Percentiles rank a stretch among this genome's conserved stretches.
Evolutionary conservation across 2,888 invertebrate species (phyloP).

Genomic region (Nymphalis c-album): DNA sequence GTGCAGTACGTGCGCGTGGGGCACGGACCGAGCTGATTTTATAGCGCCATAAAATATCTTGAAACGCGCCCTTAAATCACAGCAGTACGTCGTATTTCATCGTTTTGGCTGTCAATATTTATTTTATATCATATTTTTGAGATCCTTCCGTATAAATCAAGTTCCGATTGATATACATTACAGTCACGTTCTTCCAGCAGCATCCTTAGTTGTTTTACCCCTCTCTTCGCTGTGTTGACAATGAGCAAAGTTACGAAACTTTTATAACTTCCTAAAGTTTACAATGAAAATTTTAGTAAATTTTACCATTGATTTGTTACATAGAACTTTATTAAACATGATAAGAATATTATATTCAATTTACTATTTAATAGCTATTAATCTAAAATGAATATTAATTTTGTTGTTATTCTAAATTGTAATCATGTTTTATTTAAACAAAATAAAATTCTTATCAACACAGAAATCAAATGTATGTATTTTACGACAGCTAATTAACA

Average conservation of each 20-base stretch:
- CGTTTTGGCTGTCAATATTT: constrained; percentile 81
- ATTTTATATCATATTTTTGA: constrained; percentile 82
- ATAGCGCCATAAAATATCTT: constrained; percentile 80
- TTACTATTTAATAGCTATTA: no score
- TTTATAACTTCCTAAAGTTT: constrained; percentile 7
- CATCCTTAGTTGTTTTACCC: constrained; percentile 38
- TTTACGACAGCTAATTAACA: no score
- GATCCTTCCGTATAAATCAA: constrained; percentile 78
- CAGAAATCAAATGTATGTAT: no score
- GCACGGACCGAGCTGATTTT: constrained; percentile 74
- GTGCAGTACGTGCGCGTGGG: constrained; percentile 68
- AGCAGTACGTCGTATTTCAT: constrained; percentile 78
- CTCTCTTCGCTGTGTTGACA: constrained; percentile 38
- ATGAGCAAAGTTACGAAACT: constrained; percentile 34
- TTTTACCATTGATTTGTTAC: no score
- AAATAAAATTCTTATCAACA: no score
- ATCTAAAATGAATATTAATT: no score
- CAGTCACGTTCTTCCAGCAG: constrained; percentile 79
- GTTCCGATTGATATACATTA: constrained; percentile 78
- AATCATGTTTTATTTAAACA: no score
- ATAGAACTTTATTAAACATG: no score
- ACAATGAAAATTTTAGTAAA: no score
- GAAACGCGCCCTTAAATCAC: constrained; percentile 81
- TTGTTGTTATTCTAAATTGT: no score
- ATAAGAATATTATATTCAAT: no score